These are phyloP conservation scores for Tinamus guttatus DNA, from an alignment of 2,113 vertebrate genomes.

Conservation along the genomic window DNA sequence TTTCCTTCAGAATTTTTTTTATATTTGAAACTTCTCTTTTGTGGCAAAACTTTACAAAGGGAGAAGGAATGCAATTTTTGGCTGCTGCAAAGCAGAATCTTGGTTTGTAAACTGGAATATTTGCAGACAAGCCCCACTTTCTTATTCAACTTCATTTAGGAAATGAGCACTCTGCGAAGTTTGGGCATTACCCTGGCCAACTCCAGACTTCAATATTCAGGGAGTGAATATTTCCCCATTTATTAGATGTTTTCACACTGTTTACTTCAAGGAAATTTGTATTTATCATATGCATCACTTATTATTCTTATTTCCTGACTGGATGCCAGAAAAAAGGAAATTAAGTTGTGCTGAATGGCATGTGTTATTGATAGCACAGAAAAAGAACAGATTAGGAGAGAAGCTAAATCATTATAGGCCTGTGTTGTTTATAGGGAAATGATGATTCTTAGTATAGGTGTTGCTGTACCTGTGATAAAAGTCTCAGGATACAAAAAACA, in stretches of 20 bases:
- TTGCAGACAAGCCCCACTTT: neutral
- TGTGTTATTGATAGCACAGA: neutral
- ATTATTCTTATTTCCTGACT: neutral
- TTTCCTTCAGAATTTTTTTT: neutral
- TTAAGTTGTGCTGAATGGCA: neutral
- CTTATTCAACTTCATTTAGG: neutral
- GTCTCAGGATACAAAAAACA: neutral
- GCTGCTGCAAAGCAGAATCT: neutral
- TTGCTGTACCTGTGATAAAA: neutral
- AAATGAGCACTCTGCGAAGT: neutral
- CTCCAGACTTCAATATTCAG: neutral
- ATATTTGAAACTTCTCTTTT: accelerated
- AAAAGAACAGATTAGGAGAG: neutral
- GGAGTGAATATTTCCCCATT: neutral
- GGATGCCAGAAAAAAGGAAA: neutral
- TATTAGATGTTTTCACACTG: neutral
- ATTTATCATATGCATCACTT: neutral
- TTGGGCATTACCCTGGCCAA: neutral
- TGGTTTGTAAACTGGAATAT: neutral
- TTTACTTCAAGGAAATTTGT: neutral
- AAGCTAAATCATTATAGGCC: neutral
- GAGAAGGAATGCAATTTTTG: neutral
- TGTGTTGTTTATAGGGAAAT: neutral
- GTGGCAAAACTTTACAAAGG: neutral
- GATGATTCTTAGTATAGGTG: neutral